Evolutionary conservation across 1,140 invertebrate genomes (phyloP).

Genomic region (Trichoplusia ni): DNA sequence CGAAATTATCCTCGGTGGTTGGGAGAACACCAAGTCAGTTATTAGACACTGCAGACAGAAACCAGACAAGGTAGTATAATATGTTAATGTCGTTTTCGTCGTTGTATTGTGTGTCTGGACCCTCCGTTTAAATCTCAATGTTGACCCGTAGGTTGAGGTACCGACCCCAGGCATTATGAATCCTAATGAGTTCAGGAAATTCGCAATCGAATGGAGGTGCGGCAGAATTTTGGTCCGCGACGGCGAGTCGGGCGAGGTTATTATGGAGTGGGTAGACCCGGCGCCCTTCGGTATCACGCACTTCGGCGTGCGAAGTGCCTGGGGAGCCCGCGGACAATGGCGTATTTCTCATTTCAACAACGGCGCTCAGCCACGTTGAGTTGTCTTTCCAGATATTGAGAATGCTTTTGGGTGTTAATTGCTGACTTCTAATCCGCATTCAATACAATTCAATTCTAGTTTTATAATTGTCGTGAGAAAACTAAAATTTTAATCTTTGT

Average conservation of each 20-base stretch:
- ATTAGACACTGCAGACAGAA: conserved; percentile 84
- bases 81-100: conserved; percentile 35
- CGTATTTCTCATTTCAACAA: conserved; percentile 69
- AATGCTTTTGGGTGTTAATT: conserved; percentile 51
- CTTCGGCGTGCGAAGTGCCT: conserved; percentile 84
- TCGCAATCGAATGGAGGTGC: conserved; percentile 83
- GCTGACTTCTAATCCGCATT: conserved; percentile 36
- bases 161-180: conserved; percentile 82
- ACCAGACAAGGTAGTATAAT: conserved; percentile 83
- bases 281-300: conserved; percentile 83
- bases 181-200: conserved; percentile 81
- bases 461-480: background rate
- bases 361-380: conserved; percentile 65
- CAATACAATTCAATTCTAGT: background rate
- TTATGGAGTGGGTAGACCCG: conserved; percentile 83
- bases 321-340: conserved; percentile 84
- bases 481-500: conserved; percentile 7
- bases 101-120: conserved; percentile 24
- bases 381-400: conserved; percentile 39
- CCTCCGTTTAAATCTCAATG: conserved; percentile 15
- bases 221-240: conserved; percentile 80
- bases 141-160: conserved; percentile 78
- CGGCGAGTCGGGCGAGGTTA: conserved; percentile 65
- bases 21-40: conserved; percentile 84
- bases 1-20: conserved; percentile 84